These are phyloP conservation scores for Monarcha castaneiventris DNA, from an alignment of 2,113 vertebrate genomes.

Conservation along the genomic window DNA sequence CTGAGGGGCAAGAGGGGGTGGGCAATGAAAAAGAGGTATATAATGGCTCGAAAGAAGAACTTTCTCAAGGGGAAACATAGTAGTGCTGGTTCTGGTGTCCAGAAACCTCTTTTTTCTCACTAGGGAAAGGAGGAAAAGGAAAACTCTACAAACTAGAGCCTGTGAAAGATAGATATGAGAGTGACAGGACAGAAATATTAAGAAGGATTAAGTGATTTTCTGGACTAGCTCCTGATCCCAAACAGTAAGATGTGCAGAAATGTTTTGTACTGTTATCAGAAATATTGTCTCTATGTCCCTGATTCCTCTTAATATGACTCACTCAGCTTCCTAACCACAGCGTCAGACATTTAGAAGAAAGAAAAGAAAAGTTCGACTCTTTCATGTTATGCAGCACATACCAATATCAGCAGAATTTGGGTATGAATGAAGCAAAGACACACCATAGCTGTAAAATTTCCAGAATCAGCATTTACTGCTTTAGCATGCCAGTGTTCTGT, in stretches of 20 bases:
- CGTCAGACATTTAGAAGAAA: not conserved
- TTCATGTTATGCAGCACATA: not conserved
- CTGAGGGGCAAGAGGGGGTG: not conserved
- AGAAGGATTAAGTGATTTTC: not conserved
- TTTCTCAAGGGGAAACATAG: not conserved
- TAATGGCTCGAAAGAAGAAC: rapidly evolving
- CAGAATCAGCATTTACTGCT: not conserved
- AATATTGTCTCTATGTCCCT: not conserved
- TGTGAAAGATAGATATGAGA: not conserved
- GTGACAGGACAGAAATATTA: not conserved
- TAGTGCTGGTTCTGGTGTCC: not conserved
- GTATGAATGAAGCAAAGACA: not conserved
- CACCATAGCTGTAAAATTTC: rapidly evolving
- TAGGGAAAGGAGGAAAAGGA: not conserved
- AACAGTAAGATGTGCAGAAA: not conserved
- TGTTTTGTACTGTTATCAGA: not conserved
- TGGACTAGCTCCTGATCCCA: not conserved
- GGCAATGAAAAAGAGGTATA: not conserved
- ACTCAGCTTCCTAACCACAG: not conserved
- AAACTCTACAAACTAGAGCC: rapidly evolving
- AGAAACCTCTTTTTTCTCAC: not conserved
- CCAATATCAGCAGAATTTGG: not conserved
- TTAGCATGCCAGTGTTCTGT: not conserved
- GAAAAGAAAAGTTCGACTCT: not conserved
- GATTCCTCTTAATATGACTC: not conserved